Conservation (phyloP, 2,888 invertebrate species). For the Chrysolina haemoptera region DNA sequence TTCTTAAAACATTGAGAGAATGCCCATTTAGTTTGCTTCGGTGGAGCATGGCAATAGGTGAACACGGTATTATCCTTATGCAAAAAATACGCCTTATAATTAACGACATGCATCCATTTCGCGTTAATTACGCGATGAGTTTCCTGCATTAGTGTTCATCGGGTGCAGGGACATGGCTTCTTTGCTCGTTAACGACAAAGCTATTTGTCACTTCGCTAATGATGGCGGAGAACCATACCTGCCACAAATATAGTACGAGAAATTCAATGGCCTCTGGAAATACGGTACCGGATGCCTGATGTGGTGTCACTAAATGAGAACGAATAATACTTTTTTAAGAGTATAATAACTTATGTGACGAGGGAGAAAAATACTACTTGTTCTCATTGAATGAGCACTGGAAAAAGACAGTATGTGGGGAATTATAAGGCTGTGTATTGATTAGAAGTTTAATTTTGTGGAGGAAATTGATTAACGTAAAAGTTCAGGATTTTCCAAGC, state of each 20-base stretch:
- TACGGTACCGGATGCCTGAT: no score
- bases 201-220: constrained; percentile 6
- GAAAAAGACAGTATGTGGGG: no score
- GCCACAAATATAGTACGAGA: not conserved
- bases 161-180: constrained; percentile 8
- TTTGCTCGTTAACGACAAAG: constrained; percentile 6
- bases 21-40: not conserved
- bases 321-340: no score
- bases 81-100: not conserved
- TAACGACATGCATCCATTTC: not conserved
- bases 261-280: not conserved
- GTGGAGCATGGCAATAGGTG: not conserved
- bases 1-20: not conserved
- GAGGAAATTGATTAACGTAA: no score
- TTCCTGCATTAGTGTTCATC: constrained; percentile 7
- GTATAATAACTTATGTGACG: no score
- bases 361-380: no score
- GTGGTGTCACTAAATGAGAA: no score
- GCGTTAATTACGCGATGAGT: constrained; percentile 10
- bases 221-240: not conserved
- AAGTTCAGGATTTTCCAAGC: no score
- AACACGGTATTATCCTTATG: not conserved
- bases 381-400: no score
- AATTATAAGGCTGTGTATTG: no score
- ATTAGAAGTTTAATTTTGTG: no score